Percentiles rank a stretch among this genome's conserved stretches.
Conservation (phyloP, 2,888 invertebrate genomes). For the Polyommatus icarus region DNA sequence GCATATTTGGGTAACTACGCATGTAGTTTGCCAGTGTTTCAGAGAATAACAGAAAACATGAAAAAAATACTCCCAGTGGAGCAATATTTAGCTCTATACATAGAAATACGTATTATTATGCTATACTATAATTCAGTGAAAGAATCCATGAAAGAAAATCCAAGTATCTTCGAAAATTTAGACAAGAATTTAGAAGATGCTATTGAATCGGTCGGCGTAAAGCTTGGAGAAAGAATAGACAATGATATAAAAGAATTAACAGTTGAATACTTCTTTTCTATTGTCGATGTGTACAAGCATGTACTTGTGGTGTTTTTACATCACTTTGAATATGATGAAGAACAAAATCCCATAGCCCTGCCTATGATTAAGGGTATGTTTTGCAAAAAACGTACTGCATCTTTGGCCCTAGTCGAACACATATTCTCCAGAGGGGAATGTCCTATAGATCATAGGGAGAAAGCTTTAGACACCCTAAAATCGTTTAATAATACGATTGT, state of each 20-base stretch:
- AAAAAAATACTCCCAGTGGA: conserved; percentile 51
- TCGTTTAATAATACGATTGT: conserved; percentile 40
- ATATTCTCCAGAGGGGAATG: conserved; percentile 33
- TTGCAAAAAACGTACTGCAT: conserved; percentile 37
- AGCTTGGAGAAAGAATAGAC: conserved; percentile 53
- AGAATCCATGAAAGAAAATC: conserved; percentile 47
- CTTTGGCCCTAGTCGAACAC: conserved; percentile 42
- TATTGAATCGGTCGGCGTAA: conserved; percentile 49
- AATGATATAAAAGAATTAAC: conserved; percentile 50
- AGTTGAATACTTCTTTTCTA: conserved; percentile 51
- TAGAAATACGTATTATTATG: conserved; percentile 54
- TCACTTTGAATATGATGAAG: conserved; percentile 37
- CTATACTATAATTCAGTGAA: conserved; percentile 55
- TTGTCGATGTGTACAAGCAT: conserved; percentile 49
- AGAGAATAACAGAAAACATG: conserved; percentile 48
- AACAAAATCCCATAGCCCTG: conserved; percentile 36
- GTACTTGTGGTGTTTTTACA: conserved; percentile 45
- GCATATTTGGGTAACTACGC: conserved; percentile 52
- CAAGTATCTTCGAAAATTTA: conserved; percentile 48
- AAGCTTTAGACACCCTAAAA: conserved; percentile 40
- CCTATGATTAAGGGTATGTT: conserved; percentile 42
- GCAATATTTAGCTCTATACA: conserved; percentile 49
- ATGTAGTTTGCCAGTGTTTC: conserved; percentile 51
- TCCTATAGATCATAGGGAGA: conserved; percentile 31
- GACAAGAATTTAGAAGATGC: conserved; percentile 46